Percentiles rank a stretch among this genome's conserved stretches.
Conservation (phyloP, 1,140 invertebrate species). For the Papilio machaon region DNA sequence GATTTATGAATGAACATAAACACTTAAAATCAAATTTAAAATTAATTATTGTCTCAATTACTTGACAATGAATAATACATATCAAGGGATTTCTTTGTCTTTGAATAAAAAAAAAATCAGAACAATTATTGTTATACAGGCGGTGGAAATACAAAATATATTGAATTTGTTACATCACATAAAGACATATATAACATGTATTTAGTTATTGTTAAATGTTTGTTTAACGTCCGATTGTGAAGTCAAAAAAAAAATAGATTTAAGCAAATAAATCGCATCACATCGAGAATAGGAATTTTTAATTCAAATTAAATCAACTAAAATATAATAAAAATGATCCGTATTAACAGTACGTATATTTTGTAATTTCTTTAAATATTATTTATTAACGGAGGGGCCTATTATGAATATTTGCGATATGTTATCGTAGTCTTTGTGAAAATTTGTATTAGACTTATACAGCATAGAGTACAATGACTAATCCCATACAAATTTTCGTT, state of each 20-base stretch:
- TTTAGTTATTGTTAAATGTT: not conserved
- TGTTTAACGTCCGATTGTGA: not conserved
- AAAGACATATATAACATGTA: not conserved
- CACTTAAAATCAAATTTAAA: no score
- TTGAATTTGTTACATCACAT: not conserved
- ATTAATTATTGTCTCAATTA: not conserved
- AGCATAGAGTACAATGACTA: no score
- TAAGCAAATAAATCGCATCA: constrained; percentile 17
- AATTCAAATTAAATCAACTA: not conserved
- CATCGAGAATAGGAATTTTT: not conserved
- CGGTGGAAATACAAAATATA: not conserved
- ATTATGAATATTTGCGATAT: no score
- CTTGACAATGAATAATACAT: not conserved
- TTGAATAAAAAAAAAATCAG: not conserved
- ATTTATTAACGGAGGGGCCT: not conserved
- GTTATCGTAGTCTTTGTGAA: no score
- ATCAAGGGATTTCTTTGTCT: not conserved
- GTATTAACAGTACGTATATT: not conserved
- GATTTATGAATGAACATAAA: no score
- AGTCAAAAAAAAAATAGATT: not conserved
- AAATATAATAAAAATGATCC: not conserved
- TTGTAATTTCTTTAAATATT: not conserved
- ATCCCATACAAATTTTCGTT: no score
- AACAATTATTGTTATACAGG: not conserved
- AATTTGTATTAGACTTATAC: no score